These are phyloP conservation scores for Morone saxatilis DNA, from an alignment of 2,113 vertebrate species.

Conservation along the genomic window DNA sequence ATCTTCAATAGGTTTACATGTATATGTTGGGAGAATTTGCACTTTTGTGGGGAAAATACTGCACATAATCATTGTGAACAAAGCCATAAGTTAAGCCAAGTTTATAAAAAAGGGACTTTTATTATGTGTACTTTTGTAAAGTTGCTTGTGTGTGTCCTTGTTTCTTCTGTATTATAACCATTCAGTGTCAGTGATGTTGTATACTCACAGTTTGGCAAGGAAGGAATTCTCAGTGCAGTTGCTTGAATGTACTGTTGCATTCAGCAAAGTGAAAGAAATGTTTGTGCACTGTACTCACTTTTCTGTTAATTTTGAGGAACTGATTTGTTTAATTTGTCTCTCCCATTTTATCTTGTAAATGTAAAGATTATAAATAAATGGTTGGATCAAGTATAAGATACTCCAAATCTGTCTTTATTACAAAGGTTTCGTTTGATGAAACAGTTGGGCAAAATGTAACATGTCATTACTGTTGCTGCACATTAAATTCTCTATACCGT, in stretches of 20 bases:
- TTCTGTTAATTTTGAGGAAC: conserved; percentile 29
- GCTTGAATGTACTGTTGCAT: conserved; percentile 43
- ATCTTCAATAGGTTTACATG: conserved; percentile 49
- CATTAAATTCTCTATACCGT: not conserved
- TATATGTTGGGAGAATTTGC: conserved; percentile 67
- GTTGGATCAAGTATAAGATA: conserved; percentile 24
- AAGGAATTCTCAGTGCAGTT: conserved; percentile 22
- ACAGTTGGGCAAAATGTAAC: not conserved
- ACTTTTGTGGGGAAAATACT: conserved; percentile 53
- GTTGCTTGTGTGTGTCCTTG: conserved; percentile 48
- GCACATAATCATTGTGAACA: conserved; percentile 58
- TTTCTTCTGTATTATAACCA: conserved; percentile 37
- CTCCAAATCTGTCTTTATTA: conserved; percentile 4
- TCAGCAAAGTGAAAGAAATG: conserved; percentile 36
- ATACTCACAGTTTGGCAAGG: conserved; percentile 29
- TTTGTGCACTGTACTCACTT: conserved; percentile 27
- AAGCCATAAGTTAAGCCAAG: conserved; percentile 70
- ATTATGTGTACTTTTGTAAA: conserved; percentile 66
- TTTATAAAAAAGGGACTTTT: conserved; percentile 64
- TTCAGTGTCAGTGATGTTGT: conserved; percentile 30
- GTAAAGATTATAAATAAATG: conserved; percentile 73
- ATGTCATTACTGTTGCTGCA: not conserved
- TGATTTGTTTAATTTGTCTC: conserved; percentile 19
- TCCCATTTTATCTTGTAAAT: conserved; percentile 68
- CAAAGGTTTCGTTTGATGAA: not conserved